Evolutionary conservation across 2,113 vertebrate genomes (phyloP).

Genomic region (Seriola quinqueradiata): DNA sequence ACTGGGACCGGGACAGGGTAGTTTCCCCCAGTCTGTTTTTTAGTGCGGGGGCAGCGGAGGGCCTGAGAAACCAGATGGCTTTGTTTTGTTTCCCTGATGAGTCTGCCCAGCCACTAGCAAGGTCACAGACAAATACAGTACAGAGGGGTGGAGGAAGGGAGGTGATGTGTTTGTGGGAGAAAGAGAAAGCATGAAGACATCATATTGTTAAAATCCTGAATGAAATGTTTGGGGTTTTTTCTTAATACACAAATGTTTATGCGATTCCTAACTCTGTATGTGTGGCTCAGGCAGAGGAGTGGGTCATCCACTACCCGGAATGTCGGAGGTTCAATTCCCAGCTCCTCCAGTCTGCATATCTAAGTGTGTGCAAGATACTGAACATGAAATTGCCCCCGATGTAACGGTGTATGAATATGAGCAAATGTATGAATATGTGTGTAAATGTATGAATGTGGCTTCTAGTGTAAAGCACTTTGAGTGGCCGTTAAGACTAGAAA

Average conservation of each 20-base stretch:
- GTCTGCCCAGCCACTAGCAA: constrained; percentile 73
- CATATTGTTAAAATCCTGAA: constrained; percentile 7
- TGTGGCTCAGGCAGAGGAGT: no score
- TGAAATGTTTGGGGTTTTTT: neutral
- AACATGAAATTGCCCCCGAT: no score
- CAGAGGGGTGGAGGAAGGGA: constrained; percentile 46
- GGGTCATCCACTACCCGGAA: no score
- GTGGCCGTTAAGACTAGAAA: no score
- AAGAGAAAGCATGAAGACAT: constrained; percentile 20
- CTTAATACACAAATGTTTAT: neutral
- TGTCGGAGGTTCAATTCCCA: no score
- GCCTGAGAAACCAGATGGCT: constrained; percentile 91
- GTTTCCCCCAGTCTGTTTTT: constrained; percentile 78
- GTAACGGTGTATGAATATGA: no score
- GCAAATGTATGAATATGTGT: no score
- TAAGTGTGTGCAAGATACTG: no score
- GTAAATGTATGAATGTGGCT: no score
- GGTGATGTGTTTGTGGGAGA: constrained; percentile 64
- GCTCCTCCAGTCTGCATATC: no score
- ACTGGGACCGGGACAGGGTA: constrained; percentile 69
- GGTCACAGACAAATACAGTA: constrained; percentile 77
- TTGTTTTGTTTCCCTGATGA: constrained; percentile 82
- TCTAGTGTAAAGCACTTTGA: no score
- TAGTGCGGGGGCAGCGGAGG: constrained; percentile 77
- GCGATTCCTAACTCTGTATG: neutral